Evolutionary conservation across 2,797 vertebrate species (phyloP).

Genomic region (Enteromius anoplus): DNA sequence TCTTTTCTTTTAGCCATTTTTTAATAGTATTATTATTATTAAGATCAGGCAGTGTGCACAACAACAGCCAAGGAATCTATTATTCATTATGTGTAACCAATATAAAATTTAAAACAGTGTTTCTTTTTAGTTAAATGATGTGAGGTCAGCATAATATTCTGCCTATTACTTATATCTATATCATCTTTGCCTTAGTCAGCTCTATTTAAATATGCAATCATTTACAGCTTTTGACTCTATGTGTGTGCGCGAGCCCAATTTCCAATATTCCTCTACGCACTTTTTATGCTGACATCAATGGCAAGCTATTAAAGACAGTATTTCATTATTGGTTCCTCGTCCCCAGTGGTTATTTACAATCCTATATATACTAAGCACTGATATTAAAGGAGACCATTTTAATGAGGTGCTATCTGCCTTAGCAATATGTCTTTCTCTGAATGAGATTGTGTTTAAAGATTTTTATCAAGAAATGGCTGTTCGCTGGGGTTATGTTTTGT

Average conservation of each 20-base stretch:
- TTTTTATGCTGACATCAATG: conserved; percentile 99
- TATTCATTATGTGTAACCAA: conserved; percentile 99
- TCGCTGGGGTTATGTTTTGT: conserved; percentile 99
- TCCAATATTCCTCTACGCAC: conserved; percentile 99
- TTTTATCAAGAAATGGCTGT: conserved; percentile 99
- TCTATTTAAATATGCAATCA: conserved; percentile 99
- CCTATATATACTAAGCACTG: conserved; percentile 99
- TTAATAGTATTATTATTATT: conserved; percentile 71
- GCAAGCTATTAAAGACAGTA: conserved; percentile 99
- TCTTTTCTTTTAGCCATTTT: conserved; percentile 69
- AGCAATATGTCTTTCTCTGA: conserved; percentile 99
- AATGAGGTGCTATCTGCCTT: conserved; percentile 99
- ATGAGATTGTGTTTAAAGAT: conserved; percentile 99
- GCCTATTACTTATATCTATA: conserved; percentile 99
- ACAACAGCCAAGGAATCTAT: conserved; percentile 97
- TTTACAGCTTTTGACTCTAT: conserved; percentile 99
- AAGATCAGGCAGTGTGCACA: conserved; percentile 88
- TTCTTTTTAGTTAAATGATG: conserved; percentile 90
- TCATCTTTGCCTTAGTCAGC: conserved; percentile 99
- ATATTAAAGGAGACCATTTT: conserved; percentile 99
- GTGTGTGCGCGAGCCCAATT: conserved; percentile 93
- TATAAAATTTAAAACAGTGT: conserved; percentile 99
- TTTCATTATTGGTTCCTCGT: conserved; percentile 99
- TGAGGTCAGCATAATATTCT: conserved; percentile 99
- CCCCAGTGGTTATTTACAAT: conserved; percentile 99